Evolutionary conservation across 2,113 vertebrate genomes (phyloP).

Genomic region (Poicephalus meyeri): DNA sequence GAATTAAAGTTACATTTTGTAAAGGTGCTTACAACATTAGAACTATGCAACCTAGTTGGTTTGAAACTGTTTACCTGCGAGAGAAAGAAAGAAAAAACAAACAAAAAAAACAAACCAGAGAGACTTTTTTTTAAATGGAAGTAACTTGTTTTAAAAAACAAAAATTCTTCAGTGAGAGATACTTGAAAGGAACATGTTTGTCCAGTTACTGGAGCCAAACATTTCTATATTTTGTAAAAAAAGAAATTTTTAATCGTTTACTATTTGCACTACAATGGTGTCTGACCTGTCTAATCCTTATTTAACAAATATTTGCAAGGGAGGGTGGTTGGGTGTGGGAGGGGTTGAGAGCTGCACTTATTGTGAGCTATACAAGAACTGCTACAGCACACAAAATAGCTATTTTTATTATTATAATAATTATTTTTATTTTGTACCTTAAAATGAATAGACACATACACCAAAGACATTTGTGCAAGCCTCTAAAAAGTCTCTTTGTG

Average conservation of each 20-base stretch:
- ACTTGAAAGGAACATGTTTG: constrained; percentile 99
- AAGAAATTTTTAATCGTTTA: constrained; percentile 83
- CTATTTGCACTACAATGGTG: constrained; percentile 97
- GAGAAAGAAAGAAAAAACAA: constrained; percentile 73
- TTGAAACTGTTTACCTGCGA: constrained; percentile 88
- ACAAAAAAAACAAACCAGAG: constrained; percentile 64
- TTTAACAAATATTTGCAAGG: constrained; percentile 88
- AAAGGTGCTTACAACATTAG: constrained; percentile 91
- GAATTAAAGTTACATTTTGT: constrained; percentile 84
- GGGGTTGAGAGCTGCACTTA: constrained; percentile 86
- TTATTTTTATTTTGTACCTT: constrained; percentile 86
- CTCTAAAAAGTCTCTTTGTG: constrained; percentile 80
- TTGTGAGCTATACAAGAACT: constrained; percentile 84
- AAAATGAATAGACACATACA: constrained; percentile 83
- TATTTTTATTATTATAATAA: constrained; percentile 86
- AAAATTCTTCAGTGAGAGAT: constrained; percentile 87
- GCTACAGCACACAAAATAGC: constrained; percentile 85
- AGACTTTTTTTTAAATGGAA: constrained; percentile 82
- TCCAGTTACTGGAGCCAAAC: constrained; percentile 97
- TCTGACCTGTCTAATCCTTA: constrained; percentile 89
- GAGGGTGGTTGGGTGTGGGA: constrained; percentile 77
- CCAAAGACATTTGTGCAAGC: constrained; percentile 89
- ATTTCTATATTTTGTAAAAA: constrained; percentile 91
- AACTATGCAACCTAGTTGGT: constrained; percentile 99
- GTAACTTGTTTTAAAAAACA: constrained; percentile 83